Conservation (phyloP, 2,888 invertebrate genomes). For the Rhagium mordax region DNA sequence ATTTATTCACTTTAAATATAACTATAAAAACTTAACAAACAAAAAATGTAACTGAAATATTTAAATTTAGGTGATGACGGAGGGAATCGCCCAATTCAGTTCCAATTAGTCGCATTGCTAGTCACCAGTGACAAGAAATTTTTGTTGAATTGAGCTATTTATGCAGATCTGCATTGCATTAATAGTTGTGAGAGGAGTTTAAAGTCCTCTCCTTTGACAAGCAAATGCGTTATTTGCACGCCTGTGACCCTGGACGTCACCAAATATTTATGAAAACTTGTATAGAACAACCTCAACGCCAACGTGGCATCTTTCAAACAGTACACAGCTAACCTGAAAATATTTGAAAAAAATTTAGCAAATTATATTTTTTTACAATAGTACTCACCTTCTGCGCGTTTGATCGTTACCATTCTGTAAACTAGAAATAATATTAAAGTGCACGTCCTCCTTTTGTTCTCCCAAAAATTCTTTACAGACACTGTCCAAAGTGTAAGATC, state of each 20-base stretch:
- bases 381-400: slow-evolving; percentile 82
- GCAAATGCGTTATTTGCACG: slow-evolving; percentile 91
- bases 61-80: too few species aligned
- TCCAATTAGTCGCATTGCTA: too few species aligned
- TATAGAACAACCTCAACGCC: slow-evolving; percentile 93
- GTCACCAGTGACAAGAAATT: too few species aligned
- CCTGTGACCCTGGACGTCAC: slow-evolving; percentile 99
- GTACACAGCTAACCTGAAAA: slow-evolving; percentile 89
- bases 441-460: slow-evolving; percentile 99
- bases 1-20: too few species aligned
- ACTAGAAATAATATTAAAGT: slow-evolving; percentile 98
- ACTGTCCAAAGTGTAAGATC: slow-evolving; percentile 97
- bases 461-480: slow-evolving; percentile 98
- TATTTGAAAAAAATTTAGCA: not conserved
- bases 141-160: too few species aligned
- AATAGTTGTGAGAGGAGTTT: slow-evolving; percentile 98
- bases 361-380: not conserved
- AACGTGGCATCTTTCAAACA: slow-evolving; percentile 98
- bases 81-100: too few species aligned
- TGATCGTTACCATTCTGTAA: slow-evolving; percentile 95
- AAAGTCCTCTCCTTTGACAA: slow-evolving; percentile 98
- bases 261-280: slow-evolving; percentile 98
- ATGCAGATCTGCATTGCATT: slow-evolving; percentile 85
- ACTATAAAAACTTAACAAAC: too few species aligned
- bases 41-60: too few species aligned